Conservation (phyloP, 2,113 vertebrate genomes). For the Scophthalmus maximus region DNA sequence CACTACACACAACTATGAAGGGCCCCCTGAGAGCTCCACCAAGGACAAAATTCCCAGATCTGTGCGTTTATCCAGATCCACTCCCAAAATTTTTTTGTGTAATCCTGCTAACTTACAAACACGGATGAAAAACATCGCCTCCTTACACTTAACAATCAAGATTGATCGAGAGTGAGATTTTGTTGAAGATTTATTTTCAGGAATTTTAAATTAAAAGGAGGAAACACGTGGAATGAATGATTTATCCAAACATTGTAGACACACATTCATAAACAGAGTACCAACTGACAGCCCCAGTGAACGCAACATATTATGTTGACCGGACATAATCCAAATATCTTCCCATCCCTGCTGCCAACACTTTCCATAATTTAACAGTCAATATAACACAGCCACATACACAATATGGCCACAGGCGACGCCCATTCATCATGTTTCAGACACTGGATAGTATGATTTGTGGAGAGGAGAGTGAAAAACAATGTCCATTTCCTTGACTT, state of each 20-base stretch:
- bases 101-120: too few relatives aligned
- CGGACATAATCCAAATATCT: slow-evolving; percentile 5
- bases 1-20: too few relatives aligned
- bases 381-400: not conserved
- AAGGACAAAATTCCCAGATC: too few relatives aligned
- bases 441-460: not conserved
- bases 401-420: not conserved
- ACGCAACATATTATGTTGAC: not conserved
- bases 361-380: not conserved
- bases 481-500: slow-evolving; percentile 31
- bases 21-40: too few relatives aligned
- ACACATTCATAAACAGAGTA: slow-evolving; percentile 1
- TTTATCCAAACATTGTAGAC: slow-evolving; percentile 10
- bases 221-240: slow-evolving; percentile 36
- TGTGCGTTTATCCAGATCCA: too few relatives aligned
- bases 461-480: slow-evolving; percentile 19
- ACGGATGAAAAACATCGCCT: too few relatives aligned
- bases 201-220: slow-evolving; percentile 65
- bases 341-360: not conserved
- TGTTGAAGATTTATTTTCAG: slow-evolving; percentile 57
- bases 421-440: not conserved
- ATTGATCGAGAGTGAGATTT: not conserved
- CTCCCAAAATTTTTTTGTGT: too few relatives aligned
- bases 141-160: too few relatives aligned
- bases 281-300: not conserved